These are phyloP conservation scores for Teleogryllus occipitalis DNA, from an alignment of 1,140 invertebrate genomes.

Conservation along the genomic window DNA sequence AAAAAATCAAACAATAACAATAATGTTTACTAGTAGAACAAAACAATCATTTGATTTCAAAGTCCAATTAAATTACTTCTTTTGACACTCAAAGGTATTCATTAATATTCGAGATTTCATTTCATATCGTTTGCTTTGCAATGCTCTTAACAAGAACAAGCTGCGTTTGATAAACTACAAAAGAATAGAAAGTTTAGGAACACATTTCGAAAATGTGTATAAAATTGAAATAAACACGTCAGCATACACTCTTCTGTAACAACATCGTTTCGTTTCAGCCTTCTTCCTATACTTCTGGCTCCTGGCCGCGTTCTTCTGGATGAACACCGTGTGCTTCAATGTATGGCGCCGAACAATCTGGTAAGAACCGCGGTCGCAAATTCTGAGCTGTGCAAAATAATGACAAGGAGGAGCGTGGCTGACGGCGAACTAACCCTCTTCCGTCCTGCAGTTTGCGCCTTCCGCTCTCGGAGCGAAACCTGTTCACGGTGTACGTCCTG, in stretches of 20 bases:
- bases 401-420: too few species aligned
- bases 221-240: neutral
- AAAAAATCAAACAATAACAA: too few species aligned
- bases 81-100: too few species aligned
- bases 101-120: too few species aligned
- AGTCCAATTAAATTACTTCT: too few species aligned
- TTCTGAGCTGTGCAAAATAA: too few species aligned
- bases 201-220: neutral
- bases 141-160: too few species aligned
- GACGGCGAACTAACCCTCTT: too few species aligned
- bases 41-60: too few species aligned
- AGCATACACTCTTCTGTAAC: neutral
- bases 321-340: slow-evolving; percentile 55
- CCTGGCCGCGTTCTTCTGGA: slow-evolving; percentile 56
- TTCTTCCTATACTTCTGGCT: slow-evolving; percentile 53
- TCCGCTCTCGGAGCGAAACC: slow-evolving; percentile 33
- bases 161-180: too few species aligned
- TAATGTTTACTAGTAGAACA: too few species aligned
- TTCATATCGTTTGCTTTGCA: too few species aligned
- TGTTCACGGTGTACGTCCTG: slow-evolving; percentile 43
- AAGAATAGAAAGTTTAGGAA: neutral
- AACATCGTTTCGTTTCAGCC: slow-evolving; percentile 34
- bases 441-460: slow-evolving; percentile 7
- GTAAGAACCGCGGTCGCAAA: neutral
- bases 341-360: slow-evolving; percentile 39